These are phyloP conservation scores for Melanocharis versteri DNA, from an alignment of 2,113 vertebrate genomes.

Conservation along the genomic window DNA sequence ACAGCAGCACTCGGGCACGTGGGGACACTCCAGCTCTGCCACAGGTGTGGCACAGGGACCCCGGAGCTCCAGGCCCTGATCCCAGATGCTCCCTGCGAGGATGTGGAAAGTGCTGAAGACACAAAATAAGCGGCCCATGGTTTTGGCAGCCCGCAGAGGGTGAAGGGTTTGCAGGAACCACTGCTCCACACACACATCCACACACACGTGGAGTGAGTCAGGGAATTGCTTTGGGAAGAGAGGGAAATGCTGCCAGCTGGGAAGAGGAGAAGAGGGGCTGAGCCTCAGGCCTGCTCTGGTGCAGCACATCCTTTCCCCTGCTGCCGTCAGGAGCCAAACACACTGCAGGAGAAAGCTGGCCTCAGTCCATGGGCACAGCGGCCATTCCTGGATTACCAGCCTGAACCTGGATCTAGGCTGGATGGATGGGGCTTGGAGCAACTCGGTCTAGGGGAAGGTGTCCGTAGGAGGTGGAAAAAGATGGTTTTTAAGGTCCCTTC, in stretches of 20 bases:
- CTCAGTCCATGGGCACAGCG: background rate
- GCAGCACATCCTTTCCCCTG: background rate
- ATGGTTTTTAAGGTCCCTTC: background rate
- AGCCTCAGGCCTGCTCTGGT: background rate
- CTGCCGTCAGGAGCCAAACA: background rate
- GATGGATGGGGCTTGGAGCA: background rate
- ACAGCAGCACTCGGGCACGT: rapidly evolving
- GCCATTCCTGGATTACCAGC: background rate
- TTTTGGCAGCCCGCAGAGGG: too few species aligned
- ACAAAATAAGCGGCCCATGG: rapidly evolving
- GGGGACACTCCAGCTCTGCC: background rate
- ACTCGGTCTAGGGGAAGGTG: background rate
- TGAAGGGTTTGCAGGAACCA: background rate
- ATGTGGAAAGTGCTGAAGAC: background rate
- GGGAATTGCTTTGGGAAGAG: background rate
- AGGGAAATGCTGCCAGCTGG: background rate
- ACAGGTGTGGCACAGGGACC: background rate
- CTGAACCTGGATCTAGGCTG: background rate
- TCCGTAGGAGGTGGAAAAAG: background rate
- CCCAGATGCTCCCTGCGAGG: rapidly evolving
- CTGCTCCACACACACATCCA: background rate
- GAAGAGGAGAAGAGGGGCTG: background rate
- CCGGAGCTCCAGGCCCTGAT: background rate
- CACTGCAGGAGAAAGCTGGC: background rate
- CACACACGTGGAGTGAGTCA: rapidly evolving